A percentile compares a stretch with the other conserved stretches of the same genome.
Evolutionary conservation across 2,797 vertebrate genomes (phyloP).

Genomic region (Scyliorhinus canicula): DNA sequence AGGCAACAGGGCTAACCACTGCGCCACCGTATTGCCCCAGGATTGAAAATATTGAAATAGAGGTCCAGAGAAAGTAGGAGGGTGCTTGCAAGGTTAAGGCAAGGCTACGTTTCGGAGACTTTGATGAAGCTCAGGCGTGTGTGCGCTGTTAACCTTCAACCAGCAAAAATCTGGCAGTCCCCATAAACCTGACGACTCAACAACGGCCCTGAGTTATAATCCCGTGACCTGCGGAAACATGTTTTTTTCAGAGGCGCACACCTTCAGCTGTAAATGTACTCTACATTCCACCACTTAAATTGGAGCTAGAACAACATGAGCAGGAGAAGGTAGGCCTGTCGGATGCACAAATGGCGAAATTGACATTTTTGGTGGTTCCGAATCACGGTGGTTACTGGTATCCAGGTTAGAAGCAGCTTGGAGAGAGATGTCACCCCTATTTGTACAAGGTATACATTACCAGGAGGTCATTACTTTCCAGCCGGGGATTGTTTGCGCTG

Average conservation of each 20-base stretch:
- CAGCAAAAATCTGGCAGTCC: not conserved
- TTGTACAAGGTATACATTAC: not conserved
- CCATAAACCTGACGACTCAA: not conserved
- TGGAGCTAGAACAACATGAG: not conserved
- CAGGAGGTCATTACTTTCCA: not conserved
- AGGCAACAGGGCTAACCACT: too few species aligned
- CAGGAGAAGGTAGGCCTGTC: too few species aligned
- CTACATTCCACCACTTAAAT: not conserved
- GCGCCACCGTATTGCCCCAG: too few species aligned
- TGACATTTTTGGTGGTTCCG: not conserved
- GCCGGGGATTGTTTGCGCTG: not conserved
- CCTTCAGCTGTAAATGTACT: not conserved
- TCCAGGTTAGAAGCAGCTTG: not conserved
- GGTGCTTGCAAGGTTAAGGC: not conserved
- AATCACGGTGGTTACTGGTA: not conserved
- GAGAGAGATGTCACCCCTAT: not conserved
- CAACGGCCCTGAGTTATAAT: not conserved
- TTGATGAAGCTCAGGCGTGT: not conserved
- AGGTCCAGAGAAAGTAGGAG: not conserved
- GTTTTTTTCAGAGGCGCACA: not conserved
- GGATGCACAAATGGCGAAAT: not conserved
- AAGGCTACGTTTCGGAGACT: not conserved
- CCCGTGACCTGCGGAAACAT: not conserved
- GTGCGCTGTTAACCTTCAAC: not conserved
- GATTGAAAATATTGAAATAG: not conserved